These are phyloP conservation scores for Naso thynnoides DNA, from an alignment of 2,797 vertebrate genomes.

Conservation along the genomic window DNA sequence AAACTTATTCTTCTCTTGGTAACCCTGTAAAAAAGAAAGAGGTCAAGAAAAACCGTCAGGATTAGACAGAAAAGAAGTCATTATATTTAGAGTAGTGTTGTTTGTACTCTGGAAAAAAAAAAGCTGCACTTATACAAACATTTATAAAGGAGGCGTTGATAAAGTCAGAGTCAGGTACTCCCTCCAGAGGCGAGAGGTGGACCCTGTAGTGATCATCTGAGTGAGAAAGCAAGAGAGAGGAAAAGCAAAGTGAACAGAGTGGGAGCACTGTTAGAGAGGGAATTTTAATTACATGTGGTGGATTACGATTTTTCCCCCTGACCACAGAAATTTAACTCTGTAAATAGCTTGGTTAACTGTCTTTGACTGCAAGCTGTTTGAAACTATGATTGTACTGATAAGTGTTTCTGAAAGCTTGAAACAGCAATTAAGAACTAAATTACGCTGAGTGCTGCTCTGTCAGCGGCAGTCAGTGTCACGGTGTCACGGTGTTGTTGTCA, in stretches of 20 bases:
- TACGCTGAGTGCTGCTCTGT: background rate
- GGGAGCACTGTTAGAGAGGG: background rate
- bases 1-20: conserved; percentile 99
- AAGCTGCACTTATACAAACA: conserved; percentile 82
- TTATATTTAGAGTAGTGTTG: background rate
- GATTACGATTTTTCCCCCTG: background rate
- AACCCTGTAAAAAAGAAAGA: conserved; percentile 85
- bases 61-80: background rate
- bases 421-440: background rate
- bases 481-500: conserved; percentile 27
- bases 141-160: conserved; percentile 99
- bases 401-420: background rate
- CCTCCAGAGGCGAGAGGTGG: conserved; percentile 94
- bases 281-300: background rate
- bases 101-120: background rate
- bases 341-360: background rate
- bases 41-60: background rate
- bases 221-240: conserved; percentile 10
- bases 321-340: background rate
- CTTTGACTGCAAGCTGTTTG: background rate
- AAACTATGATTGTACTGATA: background rate
- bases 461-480: conserved; percentile 1
- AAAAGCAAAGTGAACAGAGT: background rate
- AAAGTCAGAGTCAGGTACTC: conserved; percentile 97
- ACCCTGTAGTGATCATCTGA: conserved; percentile 98